Base-by-base conservation (phyloP, 2,113 vertebrate genomes). In the Ameiurus melas region DNA sequence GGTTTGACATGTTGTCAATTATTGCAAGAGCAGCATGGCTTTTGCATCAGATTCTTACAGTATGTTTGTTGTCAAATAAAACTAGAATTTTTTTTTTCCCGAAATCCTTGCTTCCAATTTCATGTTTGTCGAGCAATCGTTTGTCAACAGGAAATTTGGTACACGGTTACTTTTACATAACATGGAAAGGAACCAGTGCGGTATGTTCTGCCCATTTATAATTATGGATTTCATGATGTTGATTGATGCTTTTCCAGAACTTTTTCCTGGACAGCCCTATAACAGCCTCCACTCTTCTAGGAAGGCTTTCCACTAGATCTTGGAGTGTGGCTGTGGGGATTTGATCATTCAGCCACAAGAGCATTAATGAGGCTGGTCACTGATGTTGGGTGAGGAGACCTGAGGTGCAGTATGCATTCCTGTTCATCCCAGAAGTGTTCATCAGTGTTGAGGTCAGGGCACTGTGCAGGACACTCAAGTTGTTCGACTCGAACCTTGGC, bases 21-120 rank as follows among this genome's bases (percentile, higher is more conserved):
- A 68, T 84, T 88, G 87, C 87, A 85, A 43, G 71, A 88, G 39
- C 2, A 1, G 9, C 33, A 33, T 66, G 60, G 33, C 20, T 78
- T 88, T 88, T 88, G 87, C 87, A 88, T 80, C 87, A 88, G 55
- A 75, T 57, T 88, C 73, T 85, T 64, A 5, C 43, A 47, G 43
- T 47, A 47, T 47, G 36, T 20, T 78, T 79, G 73, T 68, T 81
- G 47, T 75, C 83, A 62, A 47, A 78, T 57, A 75, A 75, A 82
- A 62, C 22, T 12, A 51, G 33, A 22, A 10, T 43, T 75, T 58
- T 58, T 64, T 25, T 13, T 27, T 60, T 60, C 39, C 3, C 16
- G 13, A 78, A 78, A 78, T 51, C n/a, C 22, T 78, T 51, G 43
- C 75, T 25, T 78, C 43, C 75, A 51, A 14, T 51, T 51, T 79